Evolutionary conservation across 2,797 vertebrate species (phyloP), one percentile per base, ranked within the genome.

Genomic region (Euthynnus affinis): DNA sequence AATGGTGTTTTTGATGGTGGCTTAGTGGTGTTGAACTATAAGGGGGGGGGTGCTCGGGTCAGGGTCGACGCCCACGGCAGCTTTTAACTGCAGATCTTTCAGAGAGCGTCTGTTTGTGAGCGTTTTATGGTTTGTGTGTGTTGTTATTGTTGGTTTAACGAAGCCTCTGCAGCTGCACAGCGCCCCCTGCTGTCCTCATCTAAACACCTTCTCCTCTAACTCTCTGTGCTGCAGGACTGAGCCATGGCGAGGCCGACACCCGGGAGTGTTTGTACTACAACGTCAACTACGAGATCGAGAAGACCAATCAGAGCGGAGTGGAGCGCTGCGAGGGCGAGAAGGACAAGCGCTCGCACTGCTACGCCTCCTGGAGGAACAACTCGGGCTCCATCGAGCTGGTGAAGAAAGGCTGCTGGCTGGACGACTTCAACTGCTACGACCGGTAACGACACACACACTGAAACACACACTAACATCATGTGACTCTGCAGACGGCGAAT

Each of bases 341-440:
- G 90, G 97, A 98, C 93, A 99, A 99, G 62, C 92, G 97, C 71
- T 96, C 97, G 0, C 98, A 99, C 93, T 99, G 98, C 94, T 99
- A 98, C 0, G 97, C 98, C 42, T 99, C 98, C 42, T 99, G 98
- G 98, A 96, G 97, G 82, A 99, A 99, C 94, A 95, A 82, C 93
- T 98, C 97, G 0, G 98, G 98, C 46, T 94, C 93, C 89, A 96
- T 98, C 0, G 95, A 98, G 92, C 96, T 99, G 34, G 96, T 99
- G 92, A 99, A 97, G 95, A 99, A 98, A 76, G 98, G 98, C 78
- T 99, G 98, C 95, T 99, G 98, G 98, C 88, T 99, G 74, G 98
- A 99, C 0, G 98, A 99, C 94, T 99, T 98, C 94, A 99, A 99
- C 95, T 99, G 98, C 93, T 99, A 99, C 1, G 96, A 99, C 95